Conservation (phyloP, 1,140 invertebrate genomes). For the Drosophila oshimai region DNA sequence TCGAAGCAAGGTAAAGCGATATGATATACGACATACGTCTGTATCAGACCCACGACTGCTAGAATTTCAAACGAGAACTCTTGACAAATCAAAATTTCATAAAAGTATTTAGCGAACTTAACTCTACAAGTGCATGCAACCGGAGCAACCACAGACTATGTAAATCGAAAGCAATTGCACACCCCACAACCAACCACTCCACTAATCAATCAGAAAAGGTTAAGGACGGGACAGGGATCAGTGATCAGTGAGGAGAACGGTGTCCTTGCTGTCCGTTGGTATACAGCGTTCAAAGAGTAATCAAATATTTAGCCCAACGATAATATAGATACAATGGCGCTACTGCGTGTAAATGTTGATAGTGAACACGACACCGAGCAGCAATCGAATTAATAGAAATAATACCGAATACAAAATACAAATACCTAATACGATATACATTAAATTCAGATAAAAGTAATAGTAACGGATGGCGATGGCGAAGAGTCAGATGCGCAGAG, state of each 20-base stretch:
- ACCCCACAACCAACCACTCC: not conserved
- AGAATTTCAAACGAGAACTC: constrained; percentile 80
- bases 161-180: constrained; percentile 9
- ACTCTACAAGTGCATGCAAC: constrained; percentile 42
- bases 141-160: constrained; percentile 24
- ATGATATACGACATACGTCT: constrained; percentile 41
- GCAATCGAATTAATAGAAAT: constrained; percentile 73
- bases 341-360: constrained; percentile 68
- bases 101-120: constrained; percentile 53
- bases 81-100: constrained; percentile 78
- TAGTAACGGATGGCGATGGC: not conserved
- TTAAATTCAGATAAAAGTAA: constrained; percentile 13
- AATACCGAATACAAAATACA: constrained; percentile 45
- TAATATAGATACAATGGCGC: constrained; percentile 74
- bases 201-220: constrained; percentile 1
- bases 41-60: constrained; percentile 71
- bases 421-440: constrained; percentile 20
- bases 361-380: constrained; percentile 69
- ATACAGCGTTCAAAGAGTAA: constrained; percentile 57
- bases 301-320: constrained; percentile 81
- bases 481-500: constrained; percentile 25
- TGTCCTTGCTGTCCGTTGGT: constrained; percentile 18
- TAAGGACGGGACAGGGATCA: not conserved
- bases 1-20: constrained; percentile 64
- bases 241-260: not conserved